A percentile compares a stretch with the other conserved stretches of the same genome.
These are phyloP conservation scores for Norana najaformis DNA, from an alignment of 2,888 invertebrate species.

Conservation along the genomic window DNA sequence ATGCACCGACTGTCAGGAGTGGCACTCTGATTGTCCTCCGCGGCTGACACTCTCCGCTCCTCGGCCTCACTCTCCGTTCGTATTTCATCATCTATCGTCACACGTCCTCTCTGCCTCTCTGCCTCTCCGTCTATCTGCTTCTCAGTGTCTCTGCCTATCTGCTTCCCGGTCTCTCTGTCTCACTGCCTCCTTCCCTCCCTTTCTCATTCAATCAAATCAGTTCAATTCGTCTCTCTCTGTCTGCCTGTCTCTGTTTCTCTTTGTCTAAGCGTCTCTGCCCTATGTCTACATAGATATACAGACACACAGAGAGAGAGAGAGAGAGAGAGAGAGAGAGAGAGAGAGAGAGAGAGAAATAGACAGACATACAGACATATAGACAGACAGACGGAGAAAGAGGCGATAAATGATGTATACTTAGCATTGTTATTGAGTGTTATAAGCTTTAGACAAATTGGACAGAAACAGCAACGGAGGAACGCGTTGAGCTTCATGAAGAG, in stretches of 20 bases:
- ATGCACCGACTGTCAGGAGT: not conserved
- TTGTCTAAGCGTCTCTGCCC: too few species aligned
- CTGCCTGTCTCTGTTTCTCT: too few species aligned
- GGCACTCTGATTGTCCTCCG: not conserved
- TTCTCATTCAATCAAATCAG: not conserved
- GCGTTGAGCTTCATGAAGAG: too few species aligned
- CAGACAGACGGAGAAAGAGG: too few species aligned
- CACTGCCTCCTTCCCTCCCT: not conserved
- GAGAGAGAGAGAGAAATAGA: too few species aligned
- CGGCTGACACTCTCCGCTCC: not conserved
- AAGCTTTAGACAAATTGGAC: too few species aligned
- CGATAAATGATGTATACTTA: too few species aligned
- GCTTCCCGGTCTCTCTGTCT: too few species aligned
- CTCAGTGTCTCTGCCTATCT: not conserved
- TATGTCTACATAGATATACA: not conserved
- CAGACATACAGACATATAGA: too few species aligned
- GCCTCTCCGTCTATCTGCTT: not conserved
- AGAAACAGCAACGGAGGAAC: too few species aligned
- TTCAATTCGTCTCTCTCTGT: not conserved
- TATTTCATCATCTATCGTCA: not conserved
- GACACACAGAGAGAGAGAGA: not conserved
- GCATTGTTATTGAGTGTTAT: too few species aligned
- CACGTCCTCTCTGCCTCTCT: not conserved
- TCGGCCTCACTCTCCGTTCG: not conserved
- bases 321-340: too few species aligned